Evolutionary conservation across 2,113 vertebrate genomes (phyloP).

Genomic region (Microcebus lehilahytsara): DNA sequence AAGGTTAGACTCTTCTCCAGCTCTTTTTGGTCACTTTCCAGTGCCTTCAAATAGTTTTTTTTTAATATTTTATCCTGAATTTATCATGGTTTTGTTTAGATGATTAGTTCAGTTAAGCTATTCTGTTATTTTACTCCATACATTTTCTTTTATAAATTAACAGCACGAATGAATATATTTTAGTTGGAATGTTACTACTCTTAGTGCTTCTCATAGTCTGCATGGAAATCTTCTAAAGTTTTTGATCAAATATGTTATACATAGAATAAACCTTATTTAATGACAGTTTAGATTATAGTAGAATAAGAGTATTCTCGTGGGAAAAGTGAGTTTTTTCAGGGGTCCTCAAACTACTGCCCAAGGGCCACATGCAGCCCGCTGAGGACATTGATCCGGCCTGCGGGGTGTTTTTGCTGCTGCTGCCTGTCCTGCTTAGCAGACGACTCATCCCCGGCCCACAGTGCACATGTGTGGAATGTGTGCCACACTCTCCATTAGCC

Average conservation of each 20-base stretch:
- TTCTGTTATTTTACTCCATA: neutral
- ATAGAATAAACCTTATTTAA: neutral
- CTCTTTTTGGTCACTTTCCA: neutral
- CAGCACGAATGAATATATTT: neutral
- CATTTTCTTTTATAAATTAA: neutral
- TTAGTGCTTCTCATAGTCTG: neutral
- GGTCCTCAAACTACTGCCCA: too few species aligned
- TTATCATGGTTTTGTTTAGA: neutral
- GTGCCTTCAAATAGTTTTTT: neutral
- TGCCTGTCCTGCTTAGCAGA: too few species aligned
- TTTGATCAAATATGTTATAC: neutral
- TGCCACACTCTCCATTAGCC: too few species aligned
- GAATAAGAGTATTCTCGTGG: neutral
- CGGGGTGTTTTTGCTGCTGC: too few species aligned
- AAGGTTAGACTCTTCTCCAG: neutral
- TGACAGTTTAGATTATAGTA: slow-evolving; percentile 6
- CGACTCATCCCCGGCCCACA: too few species aligned
- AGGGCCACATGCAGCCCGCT: too few species aligned
- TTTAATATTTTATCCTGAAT: neutral
- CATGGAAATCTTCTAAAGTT: neutral
- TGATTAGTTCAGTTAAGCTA: neutral
- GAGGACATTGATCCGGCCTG: too few species aligned
- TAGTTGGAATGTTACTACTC: neutral
- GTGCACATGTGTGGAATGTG: too few species aligned
- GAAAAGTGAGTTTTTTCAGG: neutral